Base-by-base conservation (phyloP, 2,888 invertebrate species). In the Drosophila mulleri region DNA sequence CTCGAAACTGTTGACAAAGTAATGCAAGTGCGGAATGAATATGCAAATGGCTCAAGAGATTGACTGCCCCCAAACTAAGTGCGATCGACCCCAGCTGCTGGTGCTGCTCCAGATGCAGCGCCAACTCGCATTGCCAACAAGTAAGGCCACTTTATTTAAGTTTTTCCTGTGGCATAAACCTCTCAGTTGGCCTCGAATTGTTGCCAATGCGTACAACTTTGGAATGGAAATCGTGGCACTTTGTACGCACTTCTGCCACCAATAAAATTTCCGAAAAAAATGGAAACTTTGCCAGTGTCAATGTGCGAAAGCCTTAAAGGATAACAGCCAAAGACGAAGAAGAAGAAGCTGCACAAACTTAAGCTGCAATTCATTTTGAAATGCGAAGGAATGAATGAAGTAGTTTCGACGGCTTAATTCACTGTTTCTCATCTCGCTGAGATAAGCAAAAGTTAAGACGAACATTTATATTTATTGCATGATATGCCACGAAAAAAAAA, bases 121-220 rank as follows among this genome's bases (percentile, higher is more conserved):
- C 42, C 53, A 65, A 37, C 44, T 35, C 26, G 39, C 54, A 54
- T 11, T 26, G 11, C 32, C 57, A 57, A 78, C 76, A 86, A 78
- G 66, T 83, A 76, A 76, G 81, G 69, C 76, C 79, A 81, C 79
- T 88, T 86, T 86, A 75, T 67, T 88, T 78, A 69, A 81, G 82
- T 86, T 81, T 71, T 71, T 58, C 44, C 60, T 54, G 67, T 32
- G 50, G 56, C 65, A 73, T 73, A 73, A 79, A 88, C 70, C 67
- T 66, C 74, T 72, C 75, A 8, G 29, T 37, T 45, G 61, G 58
- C 61, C 61, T 59, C 41, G 69, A 65, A 59, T 59, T 67, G 73
- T 62, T 67, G 62, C 45, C 78, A 62, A 69, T 79, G 58, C 45
- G 29, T 48, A 62, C 14, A 79, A 75, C 66, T 76, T 75, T 59